Percentiles rank a stretch among this genome's conserved stretches.
Evolutionary conservation across 2,797 vertebrate species (phyloP).

Genomic region (Syngnathus acus): DNA sequence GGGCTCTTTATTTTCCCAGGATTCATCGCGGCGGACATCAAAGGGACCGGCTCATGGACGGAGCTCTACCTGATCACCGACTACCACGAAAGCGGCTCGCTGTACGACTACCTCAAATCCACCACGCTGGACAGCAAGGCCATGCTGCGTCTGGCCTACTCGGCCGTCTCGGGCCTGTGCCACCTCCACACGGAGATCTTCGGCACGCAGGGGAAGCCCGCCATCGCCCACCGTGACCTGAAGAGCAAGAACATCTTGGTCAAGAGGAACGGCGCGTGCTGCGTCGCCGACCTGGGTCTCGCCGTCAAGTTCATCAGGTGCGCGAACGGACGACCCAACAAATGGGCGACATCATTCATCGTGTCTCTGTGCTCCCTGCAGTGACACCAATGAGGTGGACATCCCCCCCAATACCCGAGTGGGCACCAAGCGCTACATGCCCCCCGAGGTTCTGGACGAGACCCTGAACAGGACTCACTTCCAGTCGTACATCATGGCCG

Average conservation of each 20-base stretch:
- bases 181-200: constrained; percentile 97
- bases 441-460: constrained; percentile 93
- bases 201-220: constrained; percentile 93
- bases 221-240: constrained; percentile 91
- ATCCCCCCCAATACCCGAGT: constrained; percentile 92
- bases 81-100: constrained; percentile 92
- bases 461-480: constrained; percentile 90
- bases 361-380: constrained; percentile 33
- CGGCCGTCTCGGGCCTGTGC: constrained; percentile 87
- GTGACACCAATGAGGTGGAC: constrained; percentile 95
- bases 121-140: constrained; percentile 87
- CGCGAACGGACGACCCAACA: not conserved
- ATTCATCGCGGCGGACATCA: constrained; percentile 96
- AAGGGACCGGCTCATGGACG: constrained; percentile 96
- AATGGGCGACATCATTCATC: no score
- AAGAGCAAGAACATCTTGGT: constrained; percentile 98
- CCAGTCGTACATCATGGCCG: constrained; percentile 97
- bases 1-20: constrained; percentile 57
- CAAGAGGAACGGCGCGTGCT: constrained; percentile 93
- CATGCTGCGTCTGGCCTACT: constrained; percentile 88
- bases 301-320: constrained; percentile 96
- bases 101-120: constrained; percentile 94
- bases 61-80: constrained; percentile 95
- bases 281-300: constrained; percentile 92
- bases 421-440: constrained; percentile 96